Evolutionary conservation across 2,113 vertebrate species (phyloP), one percentile per base, ranked within the genome.

Genomic region (Trematomus loennbergii): DNA sequence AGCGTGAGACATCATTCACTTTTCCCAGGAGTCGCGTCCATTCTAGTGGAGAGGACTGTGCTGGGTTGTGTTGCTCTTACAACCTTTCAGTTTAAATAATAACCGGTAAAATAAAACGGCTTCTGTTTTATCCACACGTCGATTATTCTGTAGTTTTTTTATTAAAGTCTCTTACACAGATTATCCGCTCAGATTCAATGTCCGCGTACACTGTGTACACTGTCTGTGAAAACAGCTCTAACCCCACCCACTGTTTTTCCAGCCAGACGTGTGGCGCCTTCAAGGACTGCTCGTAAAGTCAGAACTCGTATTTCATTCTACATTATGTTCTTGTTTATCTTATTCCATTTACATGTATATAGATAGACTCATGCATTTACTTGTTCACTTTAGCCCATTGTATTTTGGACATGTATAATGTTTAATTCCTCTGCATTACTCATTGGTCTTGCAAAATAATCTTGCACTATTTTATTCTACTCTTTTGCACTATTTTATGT

Each of bases 1-100:
- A 45, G 25, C 1, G 7, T 3, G 17, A 64, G 13, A 48, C 81
- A 90, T 86, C 64, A 45, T 70, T 65, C n/a, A 36, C 22, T 74
- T 81, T 81, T 87, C 72, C 87, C 86, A 0, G 88, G 78, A 76
- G 81, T 52, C 5, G 29, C 16, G 55, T 83, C 75, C 90, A 90
- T 92, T 17, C 75, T 77, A 75, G 1, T 59, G 64, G 2, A 63
- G 20, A 4, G 45, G 40, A 62, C 49, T 7, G 29, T 22, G 12
- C 2, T 9, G 49, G 45, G 22, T 17, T 59, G 12, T 49, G 29
- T 65, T 8, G 12, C 22, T 54, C 52, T 57, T 1, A 4, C 4
- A 5, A 15, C 9, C 12, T 29, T 25, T 15, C 57, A 40, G 40
- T 10, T 22, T 25, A 9, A 33, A 40, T 2, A 1, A 55, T 7